Base-by-base conservation (phyloP, 2,113 vertebrate genomes). In the Donacobius atricapilla region DNA sequence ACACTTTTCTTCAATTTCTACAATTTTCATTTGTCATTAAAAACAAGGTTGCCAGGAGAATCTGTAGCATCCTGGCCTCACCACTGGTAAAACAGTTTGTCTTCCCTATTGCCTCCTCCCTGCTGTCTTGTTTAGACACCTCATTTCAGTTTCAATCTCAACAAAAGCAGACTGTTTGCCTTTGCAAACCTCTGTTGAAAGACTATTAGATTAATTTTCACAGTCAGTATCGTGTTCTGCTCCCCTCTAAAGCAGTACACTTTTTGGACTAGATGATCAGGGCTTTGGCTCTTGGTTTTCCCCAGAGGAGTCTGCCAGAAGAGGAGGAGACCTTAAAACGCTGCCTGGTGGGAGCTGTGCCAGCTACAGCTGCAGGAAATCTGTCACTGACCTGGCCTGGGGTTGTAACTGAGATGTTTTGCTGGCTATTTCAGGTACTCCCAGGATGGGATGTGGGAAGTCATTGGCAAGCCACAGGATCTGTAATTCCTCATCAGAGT, bases 341-440 rank as follows among this genome's bases (percentile, higher is more conserved):
- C 71, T 71, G 92, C 44, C 80, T 90, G 92, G 70, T 73, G 83
- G 92, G 85, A 88, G 48, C 54, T 50, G 60, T 73, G 68, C 75
- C 87, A 90, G 75, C 64, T 89, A 15, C 91, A 95, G 91, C 89
- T 91, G 89, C 91, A 91, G 86, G 83, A 77, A 68, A 83, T 89
- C 90, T 77, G 3, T 57, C 42, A 33, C 39, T 75, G 92, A 42
- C 85, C 90, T 12, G 40, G 25, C 44, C 71, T 61, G 45, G 72
- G 27, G 47, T 6, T 83, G 79, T 68, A 82, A 68, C 60, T 3
- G 76, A 56, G 71, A 88, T 42, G 64, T 71, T 93, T 68, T 64
- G 12, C 53, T 88, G 83, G 64, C 66, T 77, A 11, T 39, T 89
- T 91, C 84, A 94, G 82, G 78, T 87, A 72, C 50, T 91, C 87